Percentiles rank a stretch among this genome's conserved stretches.
phyloP scores from a whole-genome alignment of 2,888 invertebrate genomes.

The Chouioia cunea region DNA sequence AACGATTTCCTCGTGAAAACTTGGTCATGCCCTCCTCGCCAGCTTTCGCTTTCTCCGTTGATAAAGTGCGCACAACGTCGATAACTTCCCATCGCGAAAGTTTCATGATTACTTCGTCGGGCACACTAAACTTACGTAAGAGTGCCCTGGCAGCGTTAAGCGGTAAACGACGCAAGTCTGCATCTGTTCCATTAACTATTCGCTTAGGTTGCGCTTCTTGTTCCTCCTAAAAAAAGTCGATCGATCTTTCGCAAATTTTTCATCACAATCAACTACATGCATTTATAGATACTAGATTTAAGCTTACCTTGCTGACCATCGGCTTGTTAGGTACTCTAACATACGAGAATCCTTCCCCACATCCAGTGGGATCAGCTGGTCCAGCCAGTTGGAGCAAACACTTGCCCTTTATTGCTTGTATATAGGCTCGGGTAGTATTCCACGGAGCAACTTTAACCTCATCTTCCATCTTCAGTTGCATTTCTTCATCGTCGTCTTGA shows the following conservation, averaged over 20 bases:
- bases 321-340: slow-evolving; percentile 98
- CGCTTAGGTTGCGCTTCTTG: slow-evolving; percentile 92
- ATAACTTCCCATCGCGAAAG: slow-evolving; percentile 96
- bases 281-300: too few species aligned
- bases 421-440: slow-evolving; percentile 98
- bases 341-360: slow-evolving; percentile 98
- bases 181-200: slow-evolving; percentile 98
- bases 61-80: slow-evolving; percentile 96
- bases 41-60: slow-evolving; percentile 98
- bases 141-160: slow-evolving; percentile 97
- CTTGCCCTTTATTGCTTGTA: slow-evolving; percentile 98
- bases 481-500: slow-evolving; percentile 95
- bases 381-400: slow-evolving; percentile 96
- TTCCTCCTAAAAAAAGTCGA: slow-evolving; percentile 73
- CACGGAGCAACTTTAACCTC: slow-evolving; percentile 99
- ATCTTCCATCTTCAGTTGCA: slow-evolving; percentile 97
- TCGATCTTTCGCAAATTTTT: too few species aligned
- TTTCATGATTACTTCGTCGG: slow-evolving; percentile 96
- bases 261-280: too few species aligned
- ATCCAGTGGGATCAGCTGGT: slow-evolving; percentile 94
- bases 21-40: slow-evolving; percentile 99
- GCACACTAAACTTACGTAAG: slow-evolving; percentile 95
- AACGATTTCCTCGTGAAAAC: slow-evolving; percentile 97
- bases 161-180: slow-evolving; percentile 94
- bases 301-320: slow-evolving; percentile 72